Conservation (phyloP, 2,797 vertebrate species). For the Scomberomorus guttatus region DNA sequence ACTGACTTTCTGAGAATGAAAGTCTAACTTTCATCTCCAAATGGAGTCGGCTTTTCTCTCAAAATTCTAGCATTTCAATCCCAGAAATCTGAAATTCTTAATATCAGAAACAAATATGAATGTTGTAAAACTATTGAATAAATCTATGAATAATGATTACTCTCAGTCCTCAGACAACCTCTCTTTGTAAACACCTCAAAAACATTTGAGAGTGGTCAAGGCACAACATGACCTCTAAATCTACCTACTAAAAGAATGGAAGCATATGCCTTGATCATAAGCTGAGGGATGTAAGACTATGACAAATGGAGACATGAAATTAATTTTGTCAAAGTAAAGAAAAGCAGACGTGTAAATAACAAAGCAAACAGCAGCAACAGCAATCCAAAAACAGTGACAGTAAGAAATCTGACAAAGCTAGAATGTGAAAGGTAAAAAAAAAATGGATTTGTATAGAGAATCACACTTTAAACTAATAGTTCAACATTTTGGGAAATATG, state of each 20-base stretch:
- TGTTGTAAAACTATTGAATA: neutral
- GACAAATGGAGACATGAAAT: conserved; percentile 49
- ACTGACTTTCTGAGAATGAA: neutral
- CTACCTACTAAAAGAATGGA: conserved; percentile 28
- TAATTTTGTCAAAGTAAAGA: conserved; percentile 47
- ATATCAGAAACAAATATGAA: too few relatives aligned
- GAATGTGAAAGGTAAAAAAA: neutral
- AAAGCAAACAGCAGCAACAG: neutral
- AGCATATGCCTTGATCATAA: conserved; percentile 33
- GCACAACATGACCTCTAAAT: conserved; percentile 2
- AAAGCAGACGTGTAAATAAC: neutral
- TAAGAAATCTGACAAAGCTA: neutral
- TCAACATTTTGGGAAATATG: too few relatives aligned
- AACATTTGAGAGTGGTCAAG: neutral
- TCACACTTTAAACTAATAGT: neutral
- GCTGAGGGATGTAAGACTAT: conserved; percentile 37
- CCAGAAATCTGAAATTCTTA: neutral
- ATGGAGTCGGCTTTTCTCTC: neutral
- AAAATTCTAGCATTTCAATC: neutral
- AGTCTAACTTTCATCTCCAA: neutral
- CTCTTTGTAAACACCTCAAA: neutral
- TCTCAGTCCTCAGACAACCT: neutral
- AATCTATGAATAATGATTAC: neutral
- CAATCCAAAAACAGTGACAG: neutral
- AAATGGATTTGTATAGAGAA: neutral